These are phyloP conservation scores for Mythimna lalbum DNA, from an alignment of 2,888 invertebrate genomes.

Conservation along the genomic window DNA sequence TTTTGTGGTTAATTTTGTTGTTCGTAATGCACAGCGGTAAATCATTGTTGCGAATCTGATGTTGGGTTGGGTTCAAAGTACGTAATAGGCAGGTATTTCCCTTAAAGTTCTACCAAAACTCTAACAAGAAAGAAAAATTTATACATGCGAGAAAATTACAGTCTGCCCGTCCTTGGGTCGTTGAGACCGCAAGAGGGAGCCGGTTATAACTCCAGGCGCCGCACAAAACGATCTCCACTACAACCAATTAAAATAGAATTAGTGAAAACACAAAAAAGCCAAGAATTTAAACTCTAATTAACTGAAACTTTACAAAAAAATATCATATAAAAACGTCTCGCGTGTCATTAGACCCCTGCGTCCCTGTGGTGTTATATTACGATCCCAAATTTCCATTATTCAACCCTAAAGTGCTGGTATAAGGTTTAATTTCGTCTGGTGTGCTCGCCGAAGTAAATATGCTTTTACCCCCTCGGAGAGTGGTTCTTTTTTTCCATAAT, in stretches of 20 bases:
- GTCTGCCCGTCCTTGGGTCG: not conserved
- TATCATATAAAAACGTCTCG: slow-evolving; percentile 75
- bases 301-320: slow-evolving; percentile 76
- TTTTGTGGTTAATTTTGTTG: slow-evolving; percentile 47
- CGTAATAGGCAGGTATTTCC: not conserved
- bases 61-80: slow-evolving; percentile 12
- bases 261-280: slow-evolving; percentile 72
- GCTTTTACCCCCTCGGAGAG: slow-evolving; percentile 78
- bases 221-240: slow-evolving; percentile 62
- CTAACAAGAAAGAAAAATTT: not conserved
- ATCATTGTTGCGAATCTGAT: slow-evolving; percentile 41
- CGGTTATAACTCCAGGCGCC: slow-evolving; percentile 60
- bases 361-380: slow-evolving; percentile 55
- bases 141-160: not conserved
- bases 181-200: slow-evolving; percentile 28
- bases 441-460: slow-evolving; percentile 47
- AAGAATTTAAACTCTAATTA: slow-evolving; percentile 81
- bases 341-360: slow-evolving; percentile 87
- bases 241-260: slow-evolving; percentile 79
- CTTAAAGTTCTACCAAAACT: slow-evolving; percentile 4
- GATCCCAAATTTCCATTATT: not conserved
- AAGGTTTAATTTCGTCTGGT: slow-evolving; percentile 51
- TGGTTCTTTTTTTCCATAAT: slow-evolving; percentile 72
- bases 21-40: slow-evolving; percentile 34
- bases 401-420: slow-evolving; percentile 1